Conservation (phyloP, 2,797 vertebrate species). For the Syngnathus acus region DNA sequence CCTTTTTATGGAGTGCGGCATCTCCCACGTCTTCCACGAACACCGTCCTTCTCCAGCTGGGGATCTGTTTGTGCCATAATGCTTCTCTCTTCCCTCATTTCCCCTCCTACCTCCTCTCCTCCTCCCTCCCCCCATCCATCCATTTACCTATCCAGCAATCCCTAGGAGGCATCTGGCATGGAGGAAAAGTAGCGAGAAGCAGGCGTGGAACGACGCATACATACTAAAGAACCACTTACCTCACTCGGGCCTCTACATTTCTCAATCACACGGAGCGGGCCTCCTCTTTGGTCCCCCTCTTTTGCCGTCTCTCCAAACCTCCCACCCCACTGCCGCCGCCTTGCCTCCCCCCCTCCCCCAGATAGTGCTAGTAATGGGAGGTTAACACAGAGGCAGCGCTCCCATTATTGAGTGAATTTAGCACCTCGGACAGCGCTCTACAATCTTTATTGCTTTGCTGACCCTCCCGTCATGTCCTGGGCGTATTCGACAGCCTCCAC, state of each 20-base stretch:
- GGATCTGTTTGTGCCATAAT: constrained; percentile 67
- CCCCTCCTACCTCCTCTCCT: constrained; percentile 17
- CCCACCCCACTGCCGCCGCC: constrained; percentile 1
- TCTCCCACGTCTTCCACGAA: constrained; percentile 29
- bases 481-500: constrained; percentile 60
- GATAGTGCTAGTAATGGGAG: constrained; percentile 96
- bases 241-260: constrained; percentile 66
- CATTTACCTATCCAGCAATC: constrained; percentile 65
- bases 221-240: constrained; percentile 79
- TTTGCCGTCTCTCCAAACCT: constrained; percentile 14
- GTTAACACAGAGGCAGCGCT: constrained; percentile 97
- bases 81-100: constrained; percentile 60
- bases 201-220: constrained; percentile 64
- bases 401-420: constrained; percentile 99
- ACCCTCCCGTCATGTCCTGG: constrained; percentile 98
- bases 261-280: constrained; percentile 69
- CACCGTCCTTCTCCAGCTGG: constrained; percentile 50
- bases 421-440: constrained; percentile 96
- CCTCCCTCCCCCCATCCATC: constrained; percentile 43
- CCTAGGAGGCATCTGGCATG: constrained; percentile 62
- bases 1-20: not conserved
- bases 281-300: constrained; percentile 50
- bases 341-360: constrained; percentile 54
- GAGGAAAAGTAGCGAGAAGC: constrained; percentile 58
- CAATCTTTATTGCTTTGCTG: constrained; percentile 99